Conservation (phyloP, 2,113 vertebrate species). For the Okapia johnstoni region DNA sequence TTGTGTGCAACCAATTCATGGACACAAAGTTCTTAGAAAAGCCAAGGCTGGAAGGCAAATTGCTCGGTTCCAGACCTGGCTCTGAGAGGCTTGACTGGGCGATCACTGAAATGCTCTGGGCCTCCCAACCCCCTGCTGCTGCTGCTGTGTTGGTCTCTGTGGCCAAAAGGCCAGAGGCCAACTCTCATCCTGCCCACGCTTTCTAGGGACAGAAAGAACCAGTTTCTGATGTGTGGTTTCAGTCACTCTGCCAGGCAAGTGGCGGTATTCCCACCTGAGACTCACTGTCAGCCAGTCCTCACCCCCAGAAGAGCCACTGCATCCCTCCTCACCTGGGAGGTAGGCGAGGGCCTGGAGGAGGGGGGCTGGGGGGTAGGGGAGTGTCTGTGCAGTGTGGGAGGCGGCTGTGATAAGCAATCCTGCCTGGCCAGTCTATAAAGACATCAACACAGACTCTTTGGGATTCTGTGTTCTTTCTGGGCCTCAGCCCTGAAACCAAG, state of each 20-base stretch:
- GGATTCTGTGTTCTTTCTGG: neutral
- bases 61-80: neutral
- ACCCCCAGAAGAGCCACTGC: neutral
- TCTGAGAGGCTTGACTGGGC: neutral
- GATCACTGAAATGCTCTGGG: neutral
- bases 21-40: neutral
- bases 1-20: too few species aligned
- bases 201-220: neutral
- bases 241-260: neutral
- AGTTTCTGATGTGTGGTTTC: neutral
- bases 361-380: neutral
- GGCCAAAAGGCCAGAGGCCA: slow-evolving; percentile 50
- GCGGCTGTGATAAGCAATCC: neutral
- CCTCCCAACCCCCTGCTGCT: neutral
- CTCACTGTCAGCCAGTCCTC: neutral
- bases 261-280: neutral
- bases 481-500: neutral
- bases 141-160: slow-evolving; percentile 31
- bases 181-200: neutral
- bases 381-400: neutral
- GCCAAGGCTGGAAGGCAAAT: neutral
- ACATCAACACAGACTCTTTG: too few species aligned
- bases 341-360: neutral
- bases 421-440: neutral
- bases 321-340: neutral